These are phyloP conservation scores for Lathamus discolor DNA, from an alignment of 2,113 vertebrate species.

Conservation along the genomic window DNA sequence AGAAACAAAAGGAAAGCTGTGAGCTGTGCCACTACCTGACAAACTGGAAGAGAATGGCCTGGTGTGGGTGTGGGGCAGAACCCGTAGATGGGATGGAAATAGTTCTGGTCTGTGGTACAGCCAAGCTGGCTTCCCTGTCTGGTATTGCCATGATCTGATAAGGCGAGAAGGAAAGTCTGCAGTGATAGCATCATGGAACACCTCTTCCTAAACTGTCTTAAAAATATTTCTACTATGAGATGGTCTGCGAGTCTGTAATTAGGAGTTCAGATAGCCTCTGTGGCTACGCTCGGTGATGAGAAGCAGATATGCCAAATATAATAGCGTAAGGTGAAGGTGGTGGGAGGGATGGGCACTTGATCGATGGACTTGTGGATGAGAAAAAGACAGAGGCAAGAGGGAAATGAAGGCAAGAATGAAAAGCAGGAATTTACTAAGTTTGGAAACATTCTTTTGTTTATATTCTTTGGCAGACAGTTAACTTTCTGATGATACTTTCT, in stretches of 20 bases:
- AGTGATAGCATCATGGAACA: not conserved
- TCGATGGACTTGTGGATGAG: not conserved
- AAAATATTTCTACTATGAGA: accelerated
- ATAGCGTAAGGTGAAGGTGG: not conserved
- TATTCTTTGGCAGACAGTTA: not conserved
- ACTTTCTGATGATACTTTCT: not conserved
- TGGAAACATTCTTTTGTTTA: not conserved
- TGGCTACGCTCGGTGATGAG: accelerated
- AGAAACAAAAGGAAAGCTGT: not conserved
- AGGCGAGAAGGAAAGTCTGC: not conserved
- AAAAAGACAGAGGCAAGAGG: not conserved
- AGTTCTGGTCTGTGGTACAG: not conserved
- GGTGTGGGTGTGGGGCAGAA: accelerated
- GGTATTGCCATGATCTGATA: not conserved
- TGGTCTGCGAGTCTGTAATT: accelerated
- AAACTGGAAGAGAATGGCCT: not conserved
- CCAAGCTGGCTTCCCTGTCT: not conserved
- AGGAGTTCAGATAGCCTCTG: not conserved
- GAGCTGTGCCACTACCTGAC: accelerated
- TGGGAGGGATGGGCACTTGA: not conserved
- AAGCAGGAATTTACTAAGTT: not conserved
- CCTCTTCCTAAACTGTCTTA: not conserved
- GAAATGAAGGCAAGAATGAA: not conserved
- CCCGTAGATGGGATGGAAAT: accelerated
- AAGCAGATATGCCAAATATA: not conserved